These are phyloP conservation scores for Tetranychus piercei DNA, from an alignment of 2,888 invertebrate genomes.

Conservation along the genomic window DNA sequence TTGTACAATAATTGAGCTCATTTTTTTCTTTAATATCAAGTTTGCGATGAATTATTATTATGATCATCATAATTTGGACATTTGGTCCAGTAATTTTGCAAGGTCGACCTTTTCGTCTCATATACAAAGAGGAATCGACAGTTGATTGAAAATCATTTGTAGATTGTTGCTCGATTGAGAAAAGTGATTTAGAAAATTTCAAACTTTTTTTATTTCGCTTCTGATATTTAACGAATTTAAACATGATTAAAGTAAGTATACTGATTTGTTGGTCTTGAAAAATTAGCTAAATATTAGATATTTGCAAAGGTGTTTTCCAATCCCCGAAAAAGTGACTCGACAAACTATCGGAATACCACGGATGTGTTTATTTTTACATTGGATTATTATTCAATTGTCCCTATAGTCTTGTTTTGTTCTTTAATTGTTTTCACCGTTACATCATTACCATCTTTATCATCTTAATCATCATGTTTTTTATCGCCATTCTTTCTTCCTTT, in stretches of 20 bases:
- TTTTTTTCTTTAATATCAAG: neutral
- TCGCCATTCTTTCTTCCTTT: neutral
- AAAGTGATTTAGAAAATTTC: neutral
- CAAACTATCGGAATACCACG: neutral
- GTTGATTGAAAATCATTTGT: neutral
- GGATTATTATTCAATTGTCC: too few species aligned
- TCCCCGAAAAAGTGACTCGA: neutral
- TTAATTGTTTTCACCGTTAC: too few species aligned
- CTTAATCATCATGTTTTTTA: too few species aligned
- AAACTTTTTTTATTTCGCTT: too few species aligned
- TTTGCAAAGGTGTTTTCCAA: too few species aligned
- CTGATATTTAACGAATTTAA: neutral
- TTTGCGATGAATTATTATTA: too few species aligned
- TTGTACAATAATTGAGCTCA: neutral
- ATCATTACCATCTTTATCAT: too few species aligned
- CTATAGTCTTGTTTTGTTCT: too few species aligned
- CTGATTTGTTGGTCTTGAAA: neutral
- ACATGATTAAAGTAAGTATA: neutral
- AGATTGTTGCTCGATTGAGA: neutral
- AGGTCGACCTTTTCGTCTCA: neutral
- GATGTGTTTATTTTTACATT: neutral
- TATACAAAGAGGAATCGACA: too few species aligned
- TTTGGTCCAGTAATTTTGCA: neutral
- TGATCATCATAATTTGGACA: neutral
- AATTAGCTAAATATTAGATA: too few species aligned